Evolutionary conservation across 2,797 vertebrate genomes (phyloP), one percentile per base, ranked within the genome.

Genomic region (Craterocephalus amniculus): DNA sequence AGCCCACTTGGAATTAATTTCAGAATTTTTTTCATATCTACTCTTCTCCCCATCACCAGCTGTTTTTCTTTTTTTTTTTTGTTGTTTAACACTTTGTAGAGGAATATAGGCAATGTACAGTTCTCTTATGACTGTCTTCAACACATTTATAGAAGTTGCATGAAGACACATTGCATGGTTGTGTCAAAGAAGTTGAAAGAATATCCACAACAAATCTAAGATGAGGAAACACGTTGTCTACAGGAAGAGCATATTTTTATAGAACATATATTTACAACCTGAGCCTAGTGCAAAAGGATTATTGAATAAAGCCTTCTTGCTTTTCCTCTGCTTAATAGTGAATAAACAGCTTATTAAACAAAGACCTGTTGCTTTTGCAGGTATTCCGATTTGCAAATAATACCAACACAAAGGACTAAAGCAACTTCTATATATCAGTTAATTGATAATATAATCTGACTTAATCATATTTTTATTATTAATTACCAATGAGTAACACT

Each of bases 21-120:
- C 6, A 59, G 22, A 65, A 43, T 65, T 16, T 32, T 35, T 55
- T 51, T 67, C 48, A n/a, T 38, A 24, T 64, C 43, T 32, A 18
- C 34, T 43, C 16, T 8, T 13, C 12, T 66, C 45, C 38, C 45
- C 51, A 16, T 49, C 40, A 6, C 40, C n/a, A n/a, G n/a, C n/a
- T n/a, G n/a, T 4, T 31, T 29, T 31, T 18, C 26, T 58, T 13
- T 13, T 14, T 5, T 29, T 29, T 49, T 49, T 8, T 49, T 6
- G 18, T 69, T 24, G 27, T 18, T 11, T 4, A 38, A 8, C 32
- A 24, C 6, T 27, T 20, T 57, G 24, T 57, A 8, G 3, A 16
- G 35, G 4, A 49, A 60, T 35, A 63, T 16, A 16, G n/a, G n/a
- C n/a, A n/a, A n/a, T 26, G 13, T 36, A 2, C 2, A 59, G 34